phyloP scores from a whole-genome alignment of 2,113 vertebrate species.

The Hippolais icterina region DNA sequence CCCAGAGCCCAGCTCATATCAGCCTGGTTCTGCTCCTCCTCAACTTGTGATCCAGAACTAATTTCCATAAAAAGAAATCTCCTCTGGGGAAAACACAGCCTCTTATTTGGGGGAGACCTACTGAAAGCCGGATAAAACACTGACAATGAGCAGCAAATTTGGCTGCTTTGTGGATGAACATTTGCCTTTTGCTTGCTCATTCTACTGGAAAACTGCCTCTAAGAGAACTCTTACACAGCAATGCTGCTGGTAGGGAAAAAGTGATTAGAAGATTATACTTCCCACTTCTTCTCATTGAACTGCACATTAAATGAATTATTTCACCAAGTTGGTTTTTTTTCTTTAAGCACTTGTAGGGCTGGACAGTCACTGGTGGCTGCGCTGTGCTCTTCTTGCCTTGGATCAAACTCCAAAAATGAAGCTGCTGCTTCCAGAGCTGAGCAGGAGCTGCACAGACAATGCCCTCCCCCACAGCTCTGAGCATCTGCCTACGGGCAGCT shows the following conservation, averaged over 20 bases:
- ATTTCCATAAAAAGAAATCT: neutral
- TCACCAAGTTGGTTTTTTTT: neutral
- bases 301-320: neutral
- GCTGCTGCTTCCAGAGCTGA: neutral
- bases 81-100: neutral
- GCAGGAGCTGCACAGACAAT: neutral
- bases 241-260: neutral
- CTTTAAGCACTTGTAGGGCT: neutral
- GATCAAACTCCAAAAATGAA: slow-evolving; percentile 3
- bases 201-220: neutral
- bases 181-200: neutral
- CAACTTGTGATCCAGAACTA: neutral
- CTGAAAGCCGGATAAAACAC: neutral
- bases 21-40: neutral
- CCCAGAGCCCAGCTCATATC: neutral
- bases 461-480: no score
- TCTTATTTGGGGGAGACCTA: neutral
- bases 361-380: neutral
- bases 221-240: neutral
- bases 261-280: neutral
- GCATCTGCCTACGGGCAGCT: neutral
- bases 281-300: neutral
- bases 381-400: neutral
- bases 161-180: neutral
- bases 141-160: neutral